These are phyloP conservation scores for Meleagris gallopavo DNA, from an alignment of 2,113 vertebrate genomes.

Conservation along the genomic window DNA sequence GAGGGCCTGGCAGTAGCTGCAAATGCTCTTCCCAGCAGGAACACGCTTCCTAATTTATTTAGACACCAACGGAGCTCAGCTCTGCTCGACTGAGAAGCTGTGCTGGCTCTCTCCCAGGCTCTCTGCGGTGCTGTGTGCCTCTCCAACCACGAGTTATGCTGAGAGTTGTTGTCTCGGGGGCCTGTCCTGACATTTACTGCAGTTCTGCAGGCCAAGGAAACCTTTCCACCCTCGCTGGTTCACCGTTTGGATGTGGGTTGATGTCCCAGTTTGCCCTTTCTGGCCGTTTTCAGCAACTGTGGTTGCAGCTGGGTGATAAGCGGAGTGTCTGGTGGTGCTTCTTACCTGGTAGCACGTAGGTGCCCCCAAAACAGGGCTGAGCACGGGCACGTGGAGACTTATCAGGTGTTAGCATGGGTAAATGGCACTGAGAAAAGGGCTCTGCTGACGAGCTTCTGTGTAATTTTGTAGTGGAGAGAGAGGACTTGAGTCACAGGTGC, in stretches of 20 bases:
- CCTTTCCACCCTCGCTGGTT: background rate
- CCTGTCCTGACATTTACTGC: background rate
- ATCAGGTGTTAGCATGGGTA: background rate
- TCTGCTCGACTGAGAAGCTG: background rate
- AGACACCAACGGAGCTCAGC: background rate
- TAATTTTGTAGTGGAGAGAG: background rate
- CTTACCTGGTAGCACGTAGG: background rate
- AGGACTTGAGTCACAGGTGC: background rate
- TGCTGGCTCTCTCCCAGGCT: rapidly evolving
- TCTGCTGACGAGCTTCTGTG: background rate
- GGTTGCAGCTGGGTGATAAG: background rate
- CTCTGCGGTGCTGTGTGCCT: background rate
- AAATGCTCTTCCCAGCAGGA: constrained; percentile 16
- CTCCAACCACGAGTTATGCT: background rate
- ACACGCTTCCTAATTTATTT: background rate
- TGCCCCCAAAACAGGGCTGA: background rate
- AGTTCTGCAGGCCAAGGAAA: background rate
- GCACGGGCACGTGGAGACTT: rapidly evolving
- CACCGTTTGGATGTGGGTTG: background rate
- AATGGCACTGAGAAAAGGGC: background rate
- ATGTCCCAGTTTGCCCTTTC: background rate
- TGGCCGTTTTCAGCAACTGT: background rate
- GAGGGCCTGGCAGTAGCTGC: constrained; percentile 20
- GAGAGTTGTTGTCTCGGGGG: background rate
- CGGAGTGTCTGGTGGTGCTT: background rate